phyloP scores from a whole-genome alignment of 2,113 vertebrate genomes.

The Mesembrinibis cayennensis region DNA sequence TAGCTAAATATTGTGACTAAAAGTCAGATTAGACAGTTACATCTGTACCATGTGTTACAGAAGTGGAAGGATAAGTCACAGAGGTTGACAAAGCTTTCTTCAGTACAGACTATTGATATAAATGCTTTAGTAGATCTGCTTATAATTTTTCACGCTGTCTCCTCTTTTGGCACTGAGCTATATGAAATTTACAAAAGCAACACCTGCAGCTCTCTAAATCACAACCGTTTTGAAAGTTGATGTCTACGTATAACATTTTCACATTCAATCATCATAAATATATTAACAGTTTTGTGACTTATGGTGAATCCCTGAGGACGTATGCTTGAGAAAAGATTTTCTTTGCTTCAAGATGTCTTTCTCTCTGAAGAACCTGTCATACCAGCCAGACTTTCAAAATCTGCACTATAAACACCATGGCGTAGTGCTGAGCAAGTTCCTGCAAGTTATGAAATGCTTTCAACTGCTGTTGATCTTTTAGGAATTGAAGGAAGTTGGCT shows the following conservation, averaged over 20 bases:
- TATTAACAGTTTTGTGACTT: neutral
- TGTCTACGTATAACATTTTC: slow-evolving; percentile 5
- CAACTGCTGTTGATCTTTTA: neutral
- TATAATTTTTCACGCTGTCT: slow-evolving; percentile 28
- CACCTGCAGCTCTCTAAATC: slow-evolving; percentile 51
- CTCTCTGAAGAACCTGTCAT: neutral
- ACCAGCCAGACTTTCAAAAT: neutral
- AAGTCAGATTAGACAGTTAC: slow-evolving; percentile 33
- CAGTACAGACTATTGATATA: neutral
- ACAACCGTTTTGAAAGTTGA: slow-evolving; percentile 32
- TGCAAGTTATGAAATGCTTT: neutral
- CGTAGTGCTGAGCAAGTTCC: neutral
- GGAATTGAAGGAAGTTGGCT: neutral
- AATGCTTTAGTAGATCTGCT: slow-evolving; percentile 21
- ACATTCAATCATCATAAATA: slow-evolving; percentile 11
- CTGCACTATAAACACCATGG: neutral
- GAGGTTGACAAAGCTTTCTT: neutral
- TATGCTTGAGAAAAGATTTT: neutral
- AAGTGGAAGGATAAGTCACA: slow-evolving; percentile 12
- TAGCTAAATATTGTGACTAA: slow-evolving; percentile 49
- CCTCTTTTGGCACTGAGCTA: slow-evolving; percentile 11
- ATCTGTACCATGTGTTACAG: slow-evolving; percentile 5
- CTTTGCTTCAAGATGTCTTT: neutral
- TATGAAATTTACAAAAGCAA: slow-evolving; percentile 48
- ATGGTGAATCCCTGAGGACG: neutral